Conservation (phyloP, 2,113 vertebrate genomes). For the Nyctibius bracteatus region DNA sequence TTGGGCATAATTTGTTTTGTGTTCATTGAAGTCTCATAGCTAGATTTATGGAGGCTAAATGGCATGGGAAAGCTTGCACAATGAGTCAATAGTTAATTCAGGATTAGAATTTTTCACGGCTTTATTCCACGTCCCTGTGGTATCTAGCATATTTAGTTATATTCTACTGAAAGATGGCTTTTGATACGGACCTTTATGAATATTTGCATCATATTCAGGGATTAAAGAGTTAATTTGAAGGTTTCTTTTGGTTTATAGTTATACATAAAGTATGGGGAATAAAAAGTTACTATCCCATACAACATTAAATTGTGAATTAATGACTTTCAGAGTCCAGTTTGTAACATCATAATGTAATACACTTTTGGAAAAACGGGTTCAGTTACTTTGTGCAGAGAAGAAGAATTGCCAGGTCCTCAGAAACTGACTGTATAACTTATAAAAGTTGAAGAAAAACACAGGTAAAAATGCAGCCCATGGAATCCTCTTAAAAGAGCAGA, state of each 20-base stretch:
- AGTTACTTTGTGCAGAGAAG: not conserved
- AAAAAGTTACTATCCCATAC: not conserved
- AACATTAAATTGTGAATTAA: not conserved
- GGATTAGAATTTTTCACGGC: slow-evolving; percentile 52
- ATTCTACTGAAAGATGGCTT: not conserved
- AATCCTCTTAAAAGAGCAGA: not conserved
- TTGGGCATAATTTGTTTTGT: slow-evolving; percentile 50
- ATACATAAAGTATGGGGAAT: not conserved
- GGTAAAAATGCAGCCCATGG: not conserved
- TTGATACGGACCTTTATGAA: not conserved
- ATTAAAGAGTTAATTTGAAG: not conserved
- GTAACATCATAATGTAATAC: not conserved
- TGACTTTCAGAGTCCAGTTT: not conserved
- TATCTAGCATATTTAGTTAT: not conserved
- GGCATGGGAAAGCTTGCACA: slow-evolving; percentile 51
- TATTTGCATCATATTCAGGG: not conserved
- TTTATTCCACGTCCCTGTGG: not conserved
- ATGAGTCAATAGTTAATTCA: slow-evolving; percentile 38
- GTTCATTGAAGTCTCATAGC: slow-evolving; percentile 35
- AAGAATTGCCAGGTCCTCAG: not conserved
- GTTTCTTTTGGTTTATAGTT: not conserved
- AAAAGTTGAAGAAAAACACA: not conserved
- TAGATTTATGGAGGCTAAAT: slow-evolving; percentile 59
- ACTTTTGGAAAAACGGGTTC: not conserved
- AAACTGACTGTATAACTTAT: not conserved